Evolutionary conservation across 1,140 invertebrate genomes (phyloP), one percentile per base, ranked within the genome.

Genomic region (Olivierus martensii): DNA sequence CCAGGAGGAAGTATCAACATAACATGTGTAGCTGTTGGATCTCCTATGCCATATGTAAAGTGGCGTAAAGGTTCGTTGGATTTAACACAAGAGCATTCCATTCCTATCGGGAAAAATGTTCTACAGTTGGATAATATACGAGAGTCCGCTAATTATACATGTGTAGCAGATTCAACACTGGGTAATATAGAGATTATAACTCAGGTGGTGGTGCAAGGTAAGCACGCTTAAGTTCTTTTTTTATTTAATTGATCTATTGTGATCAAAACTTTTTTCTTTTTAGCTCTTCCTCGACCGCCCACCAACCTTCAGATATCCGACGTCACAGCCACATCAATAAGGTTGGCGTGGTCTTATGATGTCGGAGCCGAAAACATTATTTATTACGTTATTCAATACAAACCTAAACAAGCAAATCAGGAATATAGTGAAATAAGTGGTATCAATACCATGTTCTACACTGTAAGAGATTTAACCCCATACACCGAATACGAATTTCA

Each of bases 401-500:
- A 93, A 67, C 87, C 88, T 3, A 90, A 88, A 71, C 83, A 84
- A 66, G 63, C 70, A n/a, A 63, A 61, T 45, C 64, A 65, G 46
- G 64, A 63, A 28, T 66, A 58, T 50, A 55, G 55, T 59, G 89
- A 94, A 67, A 90, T 94, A 62, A 86, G 82, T 28, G 89, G 89
- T 28, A 87, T 95, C 58, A 87, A 87, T 56, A 87, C 87, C 19
- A 86, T 86, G 75, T 89, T 88, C 71, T 92, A 93, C 70, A 83
- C 85, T 28, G 84, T 96, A 28, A 77, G 83, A 44, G 82, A 82
- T 58, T 74, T 95, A 14, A 88, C 84, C 49, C 88, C 92, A 2
- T 94, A 91, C 69, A 96, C 91, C 0, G 87, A 92, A 65, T 99
- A 99, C 73, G 89, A 96, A 69, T 89, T 98, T 73, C 87, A 83